A percentile compares a stretch with the other conserved stretches of the same genome.
Evolutionary conservation across 2,113 vertebrate species (phyloP).

Genomic region (Gopherus evgoodei): DNA sequence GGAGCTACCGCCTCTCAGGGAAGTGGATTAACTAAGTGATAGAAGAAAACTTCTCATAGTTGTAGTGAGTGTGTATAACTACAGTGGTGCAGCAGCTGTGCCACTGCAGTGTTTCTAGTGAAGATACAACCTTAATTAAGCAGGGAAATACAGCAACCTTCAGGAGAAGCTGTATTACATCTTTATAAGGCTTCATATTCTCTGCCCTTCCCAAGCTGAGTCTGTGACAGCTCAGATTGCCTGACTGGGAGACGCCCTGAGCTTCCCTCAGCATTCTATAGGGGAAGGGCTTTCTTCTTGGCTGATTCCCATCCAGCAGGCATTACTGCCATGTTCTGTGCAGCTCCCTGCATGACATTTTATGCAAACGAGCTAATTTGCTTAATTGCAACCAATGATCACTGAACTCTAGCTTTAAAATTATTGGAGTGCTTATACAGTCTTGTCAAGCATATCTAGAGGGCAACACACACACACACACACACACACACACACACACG

Average conservation of each 20-base stretch:
- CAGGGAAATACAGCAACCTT: not conserved
- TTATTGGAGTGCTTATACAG: not conserved
- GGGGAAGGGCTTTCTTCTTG: not conserved
- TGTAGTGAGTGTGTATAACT: not conserved
- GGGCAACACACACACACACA: not conserved
- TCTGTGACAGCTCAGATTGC: not conserved
- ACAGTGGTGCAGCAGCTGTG: not conserved
- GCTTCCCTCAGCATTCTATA: not conserved
- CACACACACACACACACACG: not conserved
- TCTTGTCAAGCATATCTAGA: slow-evolving; percentile 48
- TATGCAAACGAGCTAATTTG: slow-evolving; percentile 19
- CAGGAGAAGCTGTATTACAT: not conserved
- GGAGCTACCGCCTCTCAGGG: not conserved
- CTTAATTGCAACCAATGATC: slow-evolving; percentile 41
- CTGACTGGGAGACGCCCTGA: not conserved
- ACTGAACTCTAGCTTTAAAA: not conserved
- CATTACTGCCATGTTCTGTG: not conserved
- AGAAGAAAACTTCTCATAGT: not conserved
- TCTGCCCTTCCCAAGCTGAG: not conserved
- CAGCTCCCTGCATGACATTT: rapidly evolving
- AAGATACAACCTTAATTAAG: not conserved
- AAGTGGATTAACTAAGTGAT: not conserved
- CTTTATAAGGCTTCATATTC: not conserved
- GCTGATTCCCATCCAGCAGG: not conserved
- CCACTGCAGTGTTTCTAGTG: not conserved